These are phyloP conservation scores for Leptinotarsa defecta DNA, from an alignment of 1,140 invertebrate genomes.

Conservation along the genomic window DNA sequence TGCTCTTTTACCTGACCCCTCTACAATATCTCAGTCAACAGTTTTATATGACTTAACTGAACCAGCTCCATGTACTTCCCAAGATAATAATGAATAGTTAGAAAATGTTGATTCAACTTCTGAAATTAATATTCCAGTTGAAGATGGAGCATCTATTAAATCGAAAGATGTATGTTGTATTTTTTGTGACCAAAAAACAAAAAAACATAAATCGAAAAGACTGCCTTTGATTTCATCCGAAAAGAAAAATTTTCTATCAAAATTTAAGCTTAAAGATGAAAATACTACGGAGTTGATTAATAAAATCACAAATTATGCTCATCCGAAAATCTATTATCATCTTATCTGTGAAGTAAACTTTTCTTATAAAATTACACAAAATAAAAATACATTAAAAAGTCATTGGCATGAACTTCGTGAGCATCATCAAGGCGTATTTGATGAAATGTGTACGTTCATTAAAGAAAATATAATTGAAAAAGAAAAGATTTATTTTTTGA, in stretches of 20 bases:
- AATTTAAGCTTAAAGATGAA: background rate
- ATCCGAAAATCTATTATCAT: background rate
- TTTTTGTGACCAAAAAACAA: conserved; percentile 32
- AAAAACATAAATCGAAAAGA: conserved; percentile 35
- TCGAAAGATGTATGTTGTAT: conserved; percentile 8
- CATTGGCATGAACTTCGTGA: background rate
- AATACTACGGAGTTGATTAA: background rate
- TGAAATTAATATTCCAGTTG: background rate
- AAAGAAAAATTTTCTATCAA: conserved; percentile 23
- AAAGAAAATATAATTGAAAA: conserved; percentile 24
- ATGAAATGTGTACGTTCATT: background rate
- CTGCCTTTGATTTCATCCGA: conserved; percentile 4
- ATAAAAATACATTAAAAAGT: conserved; percentile 12
- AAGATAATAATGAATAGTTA: background rate
- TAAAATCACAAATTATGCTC: background rate
- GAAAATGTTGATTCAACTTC: background rate
- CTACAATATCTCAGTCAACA: background rate
- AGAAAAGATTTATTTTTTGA: conserved; percentile 34
- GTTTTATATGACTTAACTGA: background rate
- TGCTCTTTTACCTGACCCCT: background rate
- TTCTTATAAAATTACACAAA: conserved; percentile 30
- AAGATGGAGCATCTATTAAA: background rate
- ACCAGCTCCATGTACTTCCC: no score
- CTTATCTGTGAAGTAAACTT: conserved; percentile 9
- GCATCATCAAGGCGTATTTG: background rate